A percentile compares a stretch with the other conserved stretches of the same genome.
phyloP scores from a whole-genome alignment of 2,888 invertebrate species.

The Dastarcus helophoroides region DNA sequence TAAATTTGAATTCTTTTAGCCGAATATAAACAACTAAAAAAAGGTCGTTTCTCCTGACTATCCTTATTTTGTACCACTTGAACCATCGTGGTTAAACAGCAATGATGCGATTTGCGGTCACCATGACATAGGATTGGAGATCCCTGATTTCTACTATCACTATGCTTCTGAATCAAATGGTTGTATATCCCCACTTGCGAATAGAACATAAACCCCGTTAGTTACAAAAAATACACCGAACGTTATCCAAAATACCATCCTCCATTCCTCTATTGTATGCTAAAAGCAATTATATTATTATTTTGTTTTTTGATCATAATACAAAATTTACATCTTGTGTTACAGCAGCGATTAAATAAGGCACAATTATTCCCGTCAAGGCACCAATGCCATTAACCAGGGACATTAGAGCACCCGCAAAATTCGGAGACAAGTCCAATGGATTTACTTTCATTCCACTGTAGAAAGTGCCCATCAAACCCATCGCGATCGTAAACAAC shows the following conservation, averaged over 20 bases:
- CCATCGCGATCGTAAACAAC: slow-evolving; percentile 49
- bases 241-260: slow-evolving; percentile 69
- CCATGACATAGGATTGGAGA: too few relatives aligned
- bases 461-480: slow-evolving; percentile 55
- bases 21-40: too few relatives aligned
- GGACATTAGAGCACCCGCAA: slow-evolving; percentile 49
- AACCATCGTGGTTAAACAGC: too few relatives aligned
- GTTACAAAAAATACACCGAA: slow-evolving; percentile 53
- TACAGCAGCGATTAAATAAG: slow-evolving; percentile 45
- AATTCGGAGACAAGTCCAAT: slow-evolving; percentile 50
- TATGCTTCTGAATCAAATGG: slow-evolving; percentile 12
- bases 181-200: slow-evolving; percentile 23
- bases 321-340: slow-evolving; percentile 45
- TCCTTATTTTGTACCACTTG: too few relatives aligned
- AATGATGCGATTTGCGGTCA: too few relatives aligned
- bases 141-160: too few relatives aligned
- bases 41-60: too few relatives aligned
- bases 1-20: too few relatives aligned
- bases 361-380: slow-evolving; percentile 48
- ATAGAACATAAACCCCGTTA: slow-evolving; percentile 53
- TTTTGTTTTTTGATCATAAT: too few relatives aligned
- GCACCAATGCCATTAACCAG: slow-evolving; percentile 49
- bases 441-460: slow-evolving; percentile 52
- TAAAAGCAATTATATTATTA: too few relatives aligned
- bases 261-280: slow-evolving; percentile 57